Conservation (phyloP, 2,797 vertebrate species). For the Orestias chungarensis region DNA sequence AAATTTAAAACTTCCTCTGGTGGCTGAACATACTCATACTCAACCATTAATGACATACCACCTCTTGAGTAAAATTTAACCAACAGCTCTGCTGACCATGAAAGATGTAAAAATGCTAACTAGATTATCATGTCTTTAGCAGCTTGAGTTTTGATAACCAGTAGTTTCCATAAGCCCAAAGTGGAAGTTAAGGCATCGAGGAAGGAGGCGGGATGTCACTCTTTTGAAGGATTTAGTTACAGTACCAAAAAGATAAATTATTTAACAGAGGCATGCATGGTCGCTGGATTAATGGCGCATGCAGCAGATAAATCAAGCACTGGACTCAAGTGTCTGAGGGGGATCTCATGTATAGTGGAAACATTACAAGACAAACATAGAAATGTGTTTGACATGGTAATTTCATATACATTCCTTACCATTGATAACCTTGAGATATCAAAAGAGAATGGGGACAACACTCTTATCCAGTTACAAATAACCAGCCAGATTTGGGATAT, state of each 20-base stretch:
- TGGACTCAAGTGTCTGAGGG: constrained; percentile 71
- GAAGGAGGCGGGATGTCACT: constrained; percentile 65
- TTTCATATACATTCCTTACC: constrained; percentile 70
- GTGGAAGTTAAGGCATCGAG: constrained; percentile 45
- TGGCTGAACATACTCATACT: constrained; percentile 54
- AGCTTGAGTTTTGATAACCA: constrained; percentile 21
- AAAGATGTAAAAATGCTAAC: constrained; percentile 5
- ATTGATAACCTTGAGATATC: constrained; percentile 79
- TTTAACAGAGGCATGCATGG: constrained; percentile 80
- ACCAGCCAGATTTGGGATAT: constrained; percentile 69
- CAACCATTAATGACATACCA: constrained; percentile 33
- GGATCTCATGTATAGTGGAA: constrained; percentile 70
- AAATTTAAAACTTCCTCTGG: constrained; percentile 64
- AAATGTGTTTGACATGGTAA: constrained; percentile 67
- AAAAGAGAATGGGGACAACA: constrained; percentile 50
- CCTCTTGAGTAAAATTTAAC: constrained; percentile 20
- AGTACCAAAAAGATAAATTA: constrained; percentile 83
- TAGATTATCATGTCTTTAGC: constrained; percentile 29
- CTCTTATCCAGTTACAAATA: constrained; percentile 71
- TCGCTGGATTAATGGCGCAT: constrained; percentile 82
- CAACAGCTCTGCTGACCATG: background rate
- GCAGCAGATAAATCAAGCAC: constrained; percentile 80
- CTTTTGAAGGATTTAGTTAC: constrained; percentile 85
- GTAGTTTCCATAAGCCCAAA: constrained; percentile 31
- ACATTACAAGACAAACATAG: constrained; percentile 71